Evolutionary conservation across 92 coral and sea anemone genomes (phyloP).

Genomic region (Isaurus tuberculatus): DNA sequence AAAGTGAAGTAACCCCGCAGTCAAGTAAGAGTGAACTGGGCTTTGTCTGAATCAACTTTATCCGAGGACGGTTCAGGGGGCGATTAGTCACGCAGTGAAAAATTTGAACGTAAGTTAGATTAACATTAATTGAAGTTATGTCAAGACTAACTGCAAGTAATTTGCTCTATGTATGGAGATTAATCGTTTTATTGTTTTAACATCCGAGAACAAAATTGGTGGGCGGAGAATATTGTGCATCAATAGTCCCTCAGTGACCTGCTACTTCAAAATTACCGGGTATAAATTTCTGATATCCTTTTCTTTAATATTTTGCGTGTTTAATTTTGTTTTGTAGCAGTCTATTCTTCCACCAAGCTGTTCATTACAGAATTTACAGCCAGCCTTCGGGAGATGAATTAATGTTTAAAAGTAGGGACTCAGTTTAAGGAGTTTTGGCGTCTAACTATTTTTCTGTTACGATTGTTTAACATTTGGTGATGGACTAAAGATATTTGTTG

Average conservation of each 20-base stretch:
- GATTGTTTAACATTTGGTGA: neutral
- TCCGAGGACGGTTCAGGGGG: neutral
- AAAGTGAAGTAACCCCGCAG: neutral
- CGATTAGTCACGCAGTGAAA: neutral
- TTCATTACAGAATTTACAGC: neutral
- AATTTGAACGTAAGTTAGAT: slow-evolving; percentile 12
- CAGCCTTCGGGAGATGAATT: neutral
- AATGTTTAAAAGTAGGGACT: neutral
- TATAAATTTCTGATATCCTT: neutral
- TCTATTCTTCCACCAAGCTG: neutral
- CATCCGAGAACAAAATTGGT: slow-evolving; percentile 2
- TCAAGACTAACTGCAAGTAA: neutral
- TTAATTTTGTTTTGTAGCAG: neutral
- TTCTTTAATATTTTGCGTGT: neutral
- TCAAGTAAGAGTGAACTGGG: neutral
- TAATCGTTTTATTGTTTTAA: slow-evolving; percentile 8
- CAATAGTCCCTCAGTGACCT: neutral
- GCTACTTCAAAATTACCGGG: neutral
- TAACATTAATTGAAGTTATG: slow-evolving; percentile 14
- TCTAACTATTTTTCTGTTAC: neutral
- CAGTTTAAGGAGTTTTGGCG: neutral
- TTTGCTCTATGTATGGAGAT: slow-evolving; percentile 18
- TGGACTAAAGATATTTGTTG: neutral
- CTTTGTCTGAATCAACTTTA: neutral
- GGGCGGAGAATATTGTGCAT: slow-evolving; percentile 31